These are phyloP conservation scores for Emmelina monodactyla DNA, from an alignment of 2,888 invertebrate species.

Conservation along the genomic window DNA sequence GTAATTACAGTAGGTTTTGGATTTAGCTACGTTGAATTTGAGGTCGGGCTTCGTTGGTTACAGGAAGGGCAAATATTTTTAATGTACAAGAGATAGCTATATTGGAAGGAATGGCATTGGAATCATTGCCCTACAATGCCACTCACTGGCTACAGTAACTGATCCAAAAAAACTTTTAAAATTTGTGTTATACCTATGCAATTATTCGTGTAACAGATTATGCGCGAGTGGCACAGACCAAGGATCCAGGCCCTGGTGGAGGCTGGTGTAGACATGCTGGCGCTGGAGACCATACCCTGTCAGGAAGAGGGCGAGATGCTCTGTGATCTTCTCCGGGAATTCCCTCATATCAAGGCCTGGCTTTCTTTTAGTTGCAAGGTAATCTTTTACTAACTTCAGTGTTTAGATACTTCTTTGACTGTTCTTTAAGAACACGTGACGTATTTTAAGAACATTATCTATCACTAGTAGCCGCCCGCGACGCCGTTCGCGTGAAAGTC, in stretches of 20 bases:
- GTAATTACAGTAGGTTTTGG: no score
- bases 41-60: no score
- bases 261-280: slow-evolving; percentile 84
- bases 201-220: slow-evolving; percentile 35
- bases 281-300: slow-evolving; percentile 93
- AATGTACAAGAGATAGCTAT: no score
- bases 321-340: slow-evolving; percentile 79
- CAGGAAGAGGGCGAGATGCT: slow-evolving; percentile 85
- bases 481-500: no score
- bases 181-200: background rate
- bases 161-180: no score
- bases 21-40: no score
- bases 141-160: no score
- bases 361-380: slow-evolving; percentile 88
- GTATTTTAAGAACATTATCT: slow-evolving; percentile 2
- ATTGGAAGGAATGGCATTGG: no score
- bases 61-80: no score
- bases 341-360: slow-evolving; percentile 84
- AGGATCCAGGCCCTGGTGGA: slow-evolving; percentile 81
- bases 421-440: slow-evolving; percentile 4
- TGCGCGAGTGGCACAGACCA: slow-evolving; percentile 86
- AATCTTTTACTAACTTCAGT: slow-evolving; percentile 11
- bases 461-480: background rate
- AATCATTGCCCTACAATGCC: no score
- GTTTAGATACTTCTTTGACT: slow-evolving; percentile 4